These are phyloP conservation scores for Magallana angulata DNA, from an alignment of 1,140 invertebrate species.

Conservation along the genomic window DNA sequence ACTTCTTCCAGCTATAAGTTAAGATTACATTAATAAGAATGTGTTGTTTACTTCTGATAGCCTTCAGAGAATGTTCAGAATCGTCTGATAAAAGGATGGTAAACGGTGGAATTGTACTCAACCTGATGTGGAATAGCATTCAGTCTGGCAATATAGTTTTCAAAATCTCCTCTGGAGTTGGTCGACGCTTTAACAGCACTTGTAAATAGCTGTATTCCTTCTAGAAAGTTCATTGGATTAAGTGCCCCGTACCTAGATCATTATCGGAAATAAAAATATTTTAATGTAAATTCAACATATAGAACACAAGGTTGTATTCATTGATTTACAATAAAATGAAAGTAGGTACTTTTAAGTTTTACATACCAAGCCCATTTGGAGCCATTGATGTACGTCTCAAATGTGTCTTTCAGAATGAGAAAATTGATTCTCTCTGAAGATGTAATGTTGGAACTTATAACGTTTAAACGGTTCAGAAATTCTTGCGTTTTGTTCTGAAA, in stretches of 20 bases:
- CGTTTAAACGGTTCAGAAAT: constrained; percentile 52
- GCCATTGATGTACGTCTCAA: constrained; percentile 64
- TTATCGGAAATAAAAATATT: background rate
- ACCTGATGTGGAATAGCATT: constrained; percentile 64
- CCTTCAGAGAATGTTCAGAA: background rate
- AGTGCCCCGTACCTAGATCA: constrained; percentile 65
- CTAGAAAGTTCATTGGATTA: constrained; percentile 70
- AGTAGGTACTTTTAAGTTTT: background rate
- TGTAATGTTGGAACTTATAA: constrained; percentile 51
- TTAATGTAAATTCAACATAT: no score
- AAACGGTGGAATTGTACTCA: background rate
- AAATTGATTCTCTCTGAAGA: constrained; percentile 61
- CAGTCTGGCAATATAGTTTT: constrained; percentile 71
- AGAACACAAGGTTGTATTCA: background rate
- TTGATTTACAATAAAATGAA: background rate
- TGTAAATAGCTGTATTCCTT: constrained; percentile 68
- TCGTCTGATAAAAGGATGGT: background rate
- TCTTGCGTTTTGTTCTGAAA: constrained; percentile 60
- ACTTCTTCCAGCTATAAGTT: constrained; percentile 49
- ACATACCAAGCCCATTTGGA: constrained; percentile 68
- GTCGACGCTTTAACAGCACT: constrained; percentile 59
- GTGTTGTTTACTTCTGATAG: no score
- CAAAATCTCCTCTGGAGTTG: constrained; percentile 68
- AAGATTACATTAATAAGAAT: background rate
- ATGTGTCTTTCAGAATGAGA: constrained; percentile 66